Conservation (phyloP, 2,888 invertebrate genomes). For the Dioctria linearis region DNA sequence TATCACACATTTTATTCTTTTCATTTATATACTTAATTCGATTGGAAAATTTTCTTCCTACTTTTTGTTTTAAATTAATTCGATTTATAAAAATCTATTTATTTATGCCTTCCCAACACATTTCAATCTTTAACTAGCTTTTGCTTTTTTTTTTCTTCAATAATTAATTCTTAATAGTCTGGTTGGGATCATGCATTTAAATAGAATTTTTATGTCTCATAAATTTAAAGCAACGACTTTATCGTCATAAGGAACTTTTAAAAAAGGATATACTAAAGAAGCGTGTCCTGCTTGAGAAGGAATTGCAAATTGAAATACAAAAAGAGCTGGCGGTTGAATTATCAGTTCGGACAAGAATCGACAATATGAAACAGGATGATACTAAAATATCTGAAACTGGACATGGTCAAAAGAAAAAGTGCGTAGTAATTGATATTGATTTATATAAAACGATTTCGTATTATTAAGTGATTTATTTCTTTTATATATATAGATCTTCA, state of each 20-base stretch:
- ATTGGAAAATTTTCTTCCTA: not conserved
- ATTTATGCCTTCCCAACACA: constrained; percentile 55
- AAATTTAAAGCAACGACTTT: constrained; percentile 81
- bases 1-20: too few species aligned
- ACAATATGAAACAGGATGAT: constrained; percentile 63
- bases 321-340: constrained; percentile 83
- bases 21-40: not conserved
- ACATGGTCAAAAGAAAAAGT: constrained; percentile 52
- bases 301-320: constrained; percentile 91
- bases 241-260: constrained; percentile 91
- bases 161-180: constrained; percentile 25
- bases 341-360: constrained; percentile 80
- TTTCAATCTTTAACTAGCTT: constrained; percentile 36
- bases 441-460: not conserved
- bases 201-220: constrained; percentile 57
- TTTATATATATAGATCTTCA: constrained; percentile 28
- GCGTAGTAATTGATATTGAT: constrained; percentile 1
- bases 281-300: constrained; percentile 88
- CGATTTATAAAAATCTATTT: constrained; percentile 46
- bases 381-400: constrained; percentile 45
- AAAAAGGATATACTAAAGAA: constrained; percentile 96
- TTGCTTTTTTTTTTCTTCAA: constrained; percentile 24
- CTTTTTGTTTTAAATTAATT: too few species aligned
- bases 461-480: not conserved
- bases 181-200: constrained; percentile 58